Evolutionary conservation across 2,888 invertebrate species (phyloP).

Genomic region (Autographa pulchrina): DNA sequence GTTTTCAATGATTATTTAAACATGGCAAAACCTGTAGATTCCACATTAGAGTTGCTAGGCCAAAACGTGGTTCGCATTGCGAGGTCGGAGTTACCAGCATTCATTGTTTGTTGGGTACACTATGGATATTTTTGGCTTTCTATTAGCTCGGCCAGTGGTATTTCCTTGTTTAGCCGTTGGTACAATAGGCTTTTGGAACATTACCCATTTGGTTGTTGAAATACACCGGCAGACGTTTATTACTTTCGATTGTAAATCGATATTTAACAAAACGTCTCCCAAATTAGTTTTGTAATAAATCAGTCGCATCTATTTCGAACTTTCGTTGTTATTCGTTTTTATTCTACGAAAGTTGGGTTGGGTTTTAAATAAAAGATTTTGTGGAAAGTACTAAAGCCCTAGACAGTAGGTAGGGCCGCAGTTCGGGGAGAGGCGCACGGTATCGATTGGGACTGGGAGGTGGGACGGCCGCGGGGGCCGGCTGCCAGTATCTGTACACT

Average conservation of each 20-base stretch:
- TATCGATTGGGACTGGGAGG: slow-evolving; percentile 76
- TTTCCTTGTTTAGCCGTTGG: slow-evolving; percentile 78
- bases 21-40: slow-evolving; percentile 21
- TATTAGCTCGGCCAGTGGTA: slow-evolving; percentile 70
- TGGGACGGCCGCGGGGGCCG: slow-evolving; percentile 42
- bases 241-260: slow-evolving; percentile 61
- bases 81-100: slow-evolving; percentile 52
- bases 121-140: slow-evolving; percentile 77
- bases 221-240: slow-evolving; percentile 61
- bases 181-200: slow-evolving; percentile 66
- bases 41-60: slow-evolving; percentile 41
- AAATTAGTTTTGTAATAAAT: slow-evolving; percentile 12
- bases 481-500: slow-evolving; percentile 26
- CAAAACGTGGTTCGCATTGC: slow-evolving; percentile 24
- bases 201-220: slow-evolving; percentile 62
- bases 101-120: slow-evolving; percentile 61
- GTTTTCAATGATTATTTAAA: slow-evolving; percentile 15
- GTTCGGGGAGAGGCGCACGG: slow-evolving; percentile 72
- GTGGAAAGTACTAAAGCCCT: background rate
- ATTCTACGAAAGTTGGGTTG: background rate
- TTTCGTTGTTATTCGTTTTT: background rate
- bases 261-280: slow-evolving; percentile 24
- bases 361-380: background rate
- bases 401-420: slow-evolving; percentile 20
- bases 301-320: background rate